phyloP scores from a whole-genome alignment of 2,797 vertebrate genomes.

The Enoplosus armatus region DNA sequence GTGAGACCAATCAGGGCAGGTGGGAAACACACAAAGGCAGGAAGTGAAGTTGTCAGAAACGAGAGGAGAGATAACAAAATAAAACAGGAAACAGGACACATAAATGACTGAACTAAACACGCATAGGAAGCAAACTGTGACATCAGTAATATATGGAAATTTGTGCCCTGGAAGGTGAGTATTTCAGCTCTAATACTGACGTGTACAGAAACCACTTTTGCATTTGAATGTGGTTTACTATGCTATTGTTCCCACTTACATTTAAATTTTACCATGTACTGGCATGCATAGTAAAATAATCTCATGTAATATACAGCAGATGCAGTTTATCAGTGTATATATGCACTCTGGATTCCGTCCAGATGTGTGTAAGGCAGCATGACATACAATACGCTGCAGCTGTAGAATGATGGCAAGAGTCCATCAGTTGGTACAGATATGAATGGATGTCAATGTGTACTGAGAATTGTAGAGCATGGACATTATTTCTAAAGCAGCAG shows the following conservation, averaged over 20 bases:
- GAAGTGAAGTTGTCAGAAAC: too few species aligned
- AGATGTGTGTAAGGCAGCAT: conserved; percentile 33
- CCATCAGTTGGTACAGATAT: conserved; percentile 10
- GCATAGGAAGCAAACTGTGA: too few species aligned
- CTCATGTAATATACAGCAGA: conserved; percentile 28
- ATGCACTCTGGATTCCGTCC: conserved; percentile 29
- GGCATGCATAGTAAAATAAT: not conserved
- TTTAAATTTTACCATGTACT: conserved; percentile 25
- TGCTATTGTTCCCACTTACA: not conserved
- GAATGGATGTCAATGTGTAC: conserved; percentile 15
- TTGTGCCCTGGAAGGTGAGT: not conserved
- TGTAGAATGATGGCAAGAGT: conserved; percentile 40
- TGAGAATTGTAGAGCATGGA: not conserved
- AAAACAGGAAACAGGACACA: too few species aligned
- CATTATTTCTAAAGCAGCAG: not conserved
- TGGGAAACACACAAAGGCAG: too few species aligned
- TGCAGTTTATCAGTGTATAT: conserved; percentile 23
- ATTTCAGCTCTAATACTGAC: not conserved
- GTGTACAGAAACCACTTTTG: not conserved
- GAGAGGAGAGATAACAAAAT: too few species aligned
- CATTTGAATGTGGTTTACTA: not conserved
- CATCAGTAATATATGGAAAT: not conserved
- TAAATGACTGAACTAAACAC: too few species aligned
- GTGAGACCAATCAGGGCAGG: too few species aligned
- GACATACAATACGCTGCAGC: conserved; percentile 47